Evolutionary conservation across 1,140 invertebrate species (phyloP), one percentile per base, ranked within the genome.

Genomic region (Myzus persicae): DNA sequence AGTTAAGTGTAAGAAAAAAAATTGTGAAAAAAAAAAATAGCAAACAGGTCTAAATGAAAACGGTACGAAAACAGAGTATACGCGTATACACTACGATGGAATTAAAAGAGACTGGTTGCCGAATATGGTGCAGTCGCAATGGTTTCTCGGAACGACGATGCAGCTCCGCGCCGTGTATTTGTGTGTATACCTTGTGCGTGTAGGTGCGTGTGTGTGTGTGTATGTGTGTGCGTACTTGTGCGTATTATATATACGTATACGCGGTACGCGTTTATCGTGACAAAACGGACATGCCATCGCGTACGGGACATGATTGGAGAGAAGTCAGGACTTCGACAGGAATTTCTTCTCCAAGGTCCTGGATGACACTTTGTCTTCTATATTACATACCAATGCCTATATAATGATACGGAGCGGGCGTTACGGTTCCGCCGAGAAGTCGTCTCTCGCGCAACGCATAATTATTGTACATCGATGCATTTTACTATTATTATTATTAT

Each of bases 31-130:
- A 48, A 84, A 92, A 92, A 82, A 46, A 48, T 48, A 9, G 76
- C 91, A 82, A 92, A 92, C 91, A 84, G 91, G 91, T 92, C 59
- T 92, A 84, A 92, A 92, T n/a, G 59, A 91, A 91, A 67, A 91
- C 59, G 67, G 59, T 24, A 91, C 90, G 90, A 92, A 92, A 84
- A 92, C 44, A 84, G 76, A 76, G 59, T 76, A 76, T n/a, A 81
- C 42, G 31, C 42, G 26, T n/a, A n/a, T 51, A 51, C 42, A n/a
- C n/a, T n/a, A n/a, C 42, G 44, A 46, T 20, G 91, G 91, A 51
- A 84, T 84, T 82, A 48, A 81, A 51, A 76, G 67, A 92, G 91
- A 92, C 91, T 40, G 76, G 76, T 84, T 92, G 46, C 91, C 91
- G 91, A 92, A 92, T 92, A 92, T 92, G 91, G 91, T 31, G 22